Percentiles rank a stretch among this genome's conserved stretches.
These are phyloP conservation scores for Strigamia maritima DNA, from an alignment of 2,888 invertebrate species.

Conservation along the genomic window DNA sequence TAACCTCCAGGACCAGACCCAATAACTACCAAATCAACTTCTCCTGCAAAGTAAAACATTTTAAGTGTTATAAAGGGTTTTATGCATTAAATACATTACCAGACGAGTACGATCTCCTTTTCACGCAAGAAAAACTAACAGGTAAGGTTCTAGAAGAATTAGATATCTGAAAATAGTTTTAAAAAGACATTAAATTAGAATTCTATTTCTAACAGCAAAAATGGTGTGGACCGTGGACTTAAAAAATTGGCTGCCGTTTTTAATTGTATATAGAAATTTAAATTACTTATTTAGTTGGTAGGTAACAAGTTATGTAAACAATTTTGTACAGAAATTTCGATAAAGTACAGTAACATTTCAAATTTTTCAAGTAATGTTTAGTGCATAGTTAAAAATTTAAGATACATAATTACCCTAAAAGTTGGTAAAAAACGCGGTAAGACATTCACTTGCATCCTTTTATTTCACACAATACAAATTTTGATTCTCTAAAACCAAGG, in stretches of 20 bases:
- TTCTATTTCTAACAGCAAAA: too few species aligned
- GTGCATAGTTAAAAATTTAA: background rate
- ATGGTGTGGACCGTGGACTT: too few species aligned
- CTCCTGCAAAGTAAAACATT: slow-evolving; percentile 53
- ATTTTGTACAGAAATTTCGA: too few species aligned
- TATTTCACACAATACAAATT: background rate
- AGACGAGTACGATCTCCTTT: background rate
- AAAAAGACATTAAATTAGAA: background rate
- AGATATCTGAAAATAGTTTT: background rate
- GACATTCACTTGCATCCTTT: background rate
- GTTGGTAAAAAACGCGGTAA: background rate
- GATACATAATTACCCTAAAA: background rate
- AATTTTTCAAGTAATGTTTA: too few species aligned
- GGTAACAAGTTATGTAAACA: too few species aligned
- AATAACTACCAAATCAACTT: slow-evolving; percentile 93
- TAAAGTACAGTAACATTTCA: too few species aligned
- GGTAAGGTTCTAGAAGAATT: background rate
- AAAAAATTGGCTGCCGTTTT: too few species aligned
- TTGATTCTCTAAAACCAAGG: background rate
- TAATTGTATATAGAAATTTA: too few species aligned
- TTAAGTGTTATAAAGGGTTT: too few species aligned
- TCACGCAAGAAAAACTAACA: background rate
- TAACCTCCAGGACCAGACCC: slow-evolving; percentile 99
- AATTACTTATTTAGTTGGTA: too few species aligned
- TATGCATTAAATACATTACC: background rate